Base-by-base conservation (phyloP, 2,888 invertebrate genomes). In the Acrobasis consociella region DNA sequence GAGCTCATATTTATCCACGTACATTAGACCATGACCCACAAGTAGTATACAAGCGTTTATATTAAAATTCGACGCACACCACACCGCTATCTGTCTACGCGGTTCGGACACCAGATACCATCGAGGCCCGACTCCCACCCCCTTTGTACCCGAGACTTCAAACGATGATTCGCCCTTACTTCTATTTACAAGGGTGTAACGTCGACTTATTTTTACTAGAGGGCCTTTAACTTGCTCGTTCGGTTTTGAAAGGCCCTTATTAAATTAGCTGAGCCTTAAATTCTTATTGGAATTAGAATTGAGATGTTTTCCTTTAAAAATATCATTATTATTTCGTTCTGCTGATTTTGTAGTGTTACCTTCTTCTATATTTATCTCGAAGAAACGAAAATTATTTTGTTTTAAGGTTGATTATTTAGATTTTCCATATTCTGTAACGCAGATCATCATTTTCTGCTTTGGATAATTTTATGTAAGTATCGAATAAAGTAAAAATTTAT, bases 61-160 rank as follows among this genome's bases (percentile, higher is more conserved):
- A 82, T 88, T 89, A 86, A 87, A 88, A 88, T 89, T 89, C 86
- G 77, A 73, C 81, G 75, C 84, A 82, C 85, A 83, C 84, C 81
- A 73, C 73, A 71, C 66, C 71, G 80, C 85, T 89, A 89, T 90
- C 91, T 86, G 87, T 82, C 82, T 83, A 83, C 83, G 87, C 87
- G 86, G 87, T 87, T 87, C 84, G 82, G 87, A 83, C 83, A 81
- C 76, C 77, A 76, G 90, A 91, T 89, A 87, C 70, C 72, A 90
- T 89, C 90, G 78, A 76, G 71, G 72, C 66, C 69, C 71, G 67
- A 69, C 74, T 73, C 74, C 69, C 70, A 63, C 66, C 72, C 66
- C 68, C 66, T 85, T 85, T 86, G 82, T 82, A 67, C 72, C 74
- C 72, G 75, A 69, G 73, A 86, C 83, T 81, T 87, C 87, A 87